A percentile compares a stretch with the other conserved stretches of the same genome.
These are phyloP conservation scores for Columba livia DNA, from an alignment of 2,113 vertebrate species.

Conservation along the genomic window DNA sequence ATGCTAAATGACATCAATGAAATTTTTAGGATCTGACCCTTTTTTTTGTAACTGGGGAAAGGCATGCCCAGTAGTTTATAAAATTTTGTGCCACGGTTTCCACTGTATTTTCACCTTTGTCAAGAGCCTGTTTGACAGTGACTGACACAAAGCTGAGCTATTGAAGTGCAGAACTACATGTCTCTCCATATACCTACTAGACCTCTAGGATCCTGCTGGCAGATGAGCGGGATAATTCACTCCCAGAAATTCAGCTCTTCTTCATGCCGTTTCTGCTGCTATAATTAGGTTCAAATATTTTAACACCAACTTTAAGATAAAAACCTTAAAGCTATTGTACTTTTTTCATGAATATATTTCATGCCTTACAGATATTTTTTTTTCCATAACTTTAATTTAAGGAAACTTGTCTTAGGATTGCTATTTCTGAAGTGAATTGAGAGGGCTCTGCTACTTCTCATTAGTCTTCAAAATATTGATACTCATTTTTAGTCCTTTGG, in stretches of 20 bases:
- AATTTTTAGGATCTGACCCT: neutral
- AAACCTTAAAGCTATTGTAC: neutral
- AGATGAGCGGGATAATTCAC: neutral
- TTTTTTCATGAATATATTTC: neutral
- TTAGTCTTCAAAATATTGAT: neutral
- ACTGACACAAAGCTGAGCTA: neutral
- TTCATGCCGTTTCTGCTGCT: neutral
- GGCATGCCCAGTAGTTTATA: neutral
- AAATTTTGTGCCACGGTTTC: neutral
- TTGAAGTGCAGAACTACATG: neutral
- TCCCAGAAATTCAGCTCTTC: neutral
- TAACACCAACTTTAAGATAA: neutral
- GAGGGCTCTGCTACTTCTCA: neutral
- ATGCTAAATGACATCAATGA: neutral
- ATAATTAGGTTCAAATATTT: neutral
- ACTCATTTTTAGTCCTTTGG: neutral
- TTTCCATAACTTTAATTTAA: neutral
- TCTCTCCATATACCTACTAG: neutral
- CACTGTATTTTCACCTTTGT: neutral
- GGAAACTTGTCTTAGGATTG: neutral
- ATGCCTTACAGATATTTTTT: neutral
- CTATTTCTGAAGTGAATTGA: neutral
- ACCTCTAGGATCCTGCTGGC: neutral
- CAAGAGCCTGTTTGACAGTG: neutral
- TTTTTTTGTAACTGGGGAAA: neutral